Evolutionary conservation across 2,113 vertebrate genomes (phyloP), one percentile per base, ranked within the genome.

Genomic region (Anguilla rostrata): DNA sequence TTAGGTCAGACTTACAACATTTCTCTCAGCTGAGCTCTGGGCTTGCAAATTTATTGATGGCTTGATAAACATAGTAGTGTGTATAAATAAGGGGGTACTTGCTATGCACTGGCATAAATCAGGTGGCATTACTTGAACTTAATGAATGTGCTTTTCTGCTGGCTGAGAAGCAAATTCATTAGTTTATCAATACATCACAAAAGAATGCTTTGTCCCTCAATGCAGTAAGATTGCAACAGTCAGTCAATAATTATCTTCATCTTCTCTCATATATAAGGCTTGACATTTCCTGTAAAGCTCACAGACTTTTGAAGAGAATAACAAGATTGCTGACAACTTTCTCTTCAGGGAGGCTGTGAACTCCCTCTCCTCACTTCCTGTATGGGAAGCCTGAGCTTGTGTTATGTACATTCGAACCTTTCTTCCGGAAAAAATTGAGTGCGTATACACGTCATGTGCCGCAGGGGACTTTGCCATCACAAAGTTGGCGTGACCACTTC

Each of bases 401-500:
- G 43, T 46, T 46, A 46, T 46, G 78, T 78, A 78, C 8, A 81
- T 22, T 12, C 14, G 1, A 11, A 81, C 11, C 16, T 26, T 7
- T 43, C 18, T 84, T 84, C 41, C n/a, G 26, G 84, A 41, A 84
- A 84, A 85, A 34, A 34, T 39, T 78, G 60, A 34, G 43, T 34
- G n/a, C 8, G 9, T 39, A 7, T 41, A 0, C 26, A 22, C 39
- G 11, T 6, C 41, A 7, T 75, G 84, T 66, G 39, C 22, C 14
- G 2, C 26, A 22, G 41, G 63, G 66, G 3, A 82, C 39, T 46
- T 22, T 46, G 41, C 60, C 66, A 46, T 84, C 39, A 84, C 63
- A 84, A 78, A 56, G 41, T 12, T 39, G 57, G n/a, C 29, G 60
- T 78, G 41, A 94, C 92, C 92, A 92, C 94, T 94, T 95, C 93